phyloP scores from a whole-genome alignment of 2,888 invertebrate genomes.

The Chalcosyrphus nemorum region DNA sequence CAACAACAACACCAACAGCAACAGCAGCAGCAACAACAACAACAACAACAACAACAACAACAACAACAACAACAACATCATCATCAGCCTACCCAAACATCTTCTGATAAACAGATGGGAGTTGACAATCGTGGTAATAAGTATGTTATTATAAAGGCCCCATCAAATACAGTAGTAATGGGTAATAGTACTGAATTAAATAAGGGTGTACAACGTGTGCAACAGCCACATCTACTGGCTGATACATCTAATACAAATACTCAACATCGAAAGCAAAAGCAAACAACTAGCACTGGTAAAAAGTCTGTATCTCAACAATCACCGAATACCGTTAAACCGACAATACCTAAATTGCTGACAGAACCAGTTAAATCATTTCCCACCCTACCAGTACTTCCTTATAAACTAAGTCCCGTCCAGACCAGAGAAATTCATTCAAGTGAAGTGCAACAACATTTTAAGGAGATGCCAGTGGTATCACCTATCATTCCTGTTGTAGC shows the following conservation, averaged over 20 bases:
- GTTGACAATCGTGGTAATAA: conserved; percentile 80
- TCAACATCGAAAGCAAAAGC: conserved; percentile 48
- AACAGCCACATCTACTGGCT: conserved; percentile 36
- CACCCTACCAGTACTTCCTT: background rate
- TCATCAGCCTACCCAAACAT: conserved; percentile 4
- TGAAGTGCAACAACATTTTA: conserved; percentile 7
- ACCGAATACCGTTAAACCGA: background rate
- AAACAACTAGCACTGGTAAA: conserved; percentile 7
- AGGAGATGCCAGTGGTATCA: background rate
- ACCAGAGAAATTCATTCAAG: conserved; percentile 1
- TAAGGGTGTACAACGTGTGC: background rate
- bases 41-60: conserved; percentile 39
- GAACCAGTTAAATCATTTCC: background rate
- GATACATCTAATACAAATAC: background rate
- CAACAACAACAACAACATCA: conserved; percentile 38
- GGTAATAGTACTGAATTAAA: conserved; percentile 49
- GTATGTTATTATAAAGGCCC: conserved; percentile 76
- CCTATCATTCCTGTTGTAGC: background rate
- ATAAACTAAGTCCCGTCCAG: background rate
- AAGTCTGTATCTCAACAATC: conserved; percentile 4
- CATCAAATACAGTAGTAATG: conserved; percentile 56
- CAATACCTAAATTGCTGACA: background rate
- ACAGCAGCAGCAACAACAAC: conserved; percentile 34
- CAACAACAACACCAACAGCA: conserved; percentile 49
- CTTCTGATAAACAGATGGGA: conserved; percentile 74